Evolutionary conservation across 2,888 invertebrate species (phyloP).

Genomic region (Myopa testacea): DNA sequence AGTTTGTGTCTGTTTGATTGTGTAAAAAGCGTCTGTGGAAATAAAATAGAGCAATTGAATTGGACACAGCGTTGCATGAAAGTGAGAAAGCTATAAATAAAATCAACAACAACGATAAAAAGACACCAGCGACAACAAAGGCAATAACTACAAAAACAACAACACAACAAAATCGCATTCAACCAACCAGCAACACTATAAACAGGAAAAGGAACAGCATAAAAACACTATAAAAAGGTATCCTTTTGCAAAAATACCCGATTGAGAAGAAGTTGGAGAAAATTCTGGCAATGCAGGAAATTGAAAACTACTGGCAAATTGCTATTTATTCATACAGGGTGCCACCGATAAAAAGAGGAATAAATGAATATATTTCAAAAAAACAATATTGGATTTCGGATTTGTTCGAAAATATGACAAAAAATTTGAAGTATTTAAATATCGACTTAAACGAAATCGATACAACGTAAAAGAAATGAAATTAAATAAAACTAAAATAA

Average conservation of each 20-base stretch:
- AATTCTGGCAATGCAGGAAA: constrained; percentile 26
- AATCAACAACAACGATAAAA: constrained; percentile 2
- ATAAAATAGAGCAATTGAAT: constrained; percentile 29
- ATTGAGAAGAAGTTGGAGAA: neutral
- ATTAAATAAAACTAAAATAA: neutral
- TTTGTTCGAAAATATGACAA: no score
- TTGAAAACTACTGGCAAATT: constrained; percentile 29
- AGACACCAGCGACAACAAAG: neutral
- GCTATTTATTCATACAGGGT: constrained; percentile 25
- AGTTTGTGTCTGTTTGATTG: constrained; percentile 31
- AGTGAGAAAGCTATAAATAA: constrained; percentile 41
- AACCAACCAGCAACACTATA: neutral
- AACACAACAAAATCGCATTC: neutral
- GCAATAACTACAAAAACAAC: constrained; percentile 17
- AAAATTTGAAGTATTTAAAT: no score
- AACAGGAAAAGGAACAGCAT: neutral
- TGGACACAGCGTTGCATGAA: constrained; percentile 32
- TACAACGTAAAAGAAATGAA: no score
- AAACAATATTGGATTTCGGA: neutral
- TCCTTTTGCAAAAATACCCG: neutral
- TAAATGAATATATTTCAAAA: neutral
- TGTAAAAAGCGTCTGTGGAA: constrained; percentile 19
- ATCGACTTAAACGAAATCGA: no score
- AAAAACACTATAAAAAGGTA: neutral
- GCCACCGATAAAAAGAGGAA: neutral